These are phyloP conservation scores for Acanthochromis polyacanthus DNA, from an alignment of 2,113 vertebrate species.

Conservation along the genomic window DNA sequence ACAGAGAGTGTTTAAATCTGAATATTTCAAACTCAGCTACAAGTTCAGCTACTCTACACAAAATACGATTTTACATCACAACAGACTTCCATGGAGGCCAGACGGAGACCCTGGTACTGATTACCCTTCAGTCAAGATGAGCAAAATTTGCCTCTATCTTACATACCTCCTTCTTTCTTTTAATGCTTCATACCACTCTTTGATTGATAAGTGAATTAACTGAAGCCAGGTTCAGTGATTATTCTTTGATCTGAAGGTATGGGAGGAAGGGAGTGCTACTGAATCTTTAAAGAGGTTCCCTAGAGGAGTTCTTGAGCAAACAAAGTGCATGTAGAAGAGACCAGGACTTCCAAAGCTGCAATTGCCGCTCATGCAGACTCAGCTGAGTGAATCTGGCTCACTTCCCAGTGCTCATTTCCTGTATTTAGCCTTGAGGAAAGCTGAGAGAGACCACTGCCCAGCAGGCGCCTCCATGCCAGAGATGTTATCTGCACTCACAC, in stretches of 20 bases:
- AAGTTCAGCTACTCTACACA: background rate
- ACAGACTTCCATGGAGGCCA: background rate
- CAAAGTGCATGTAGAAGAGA: constrained; percentile 40
- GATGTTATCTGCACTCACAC: constrained; percentile 75
- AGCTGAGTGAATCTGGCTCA: constrained; percentile 66
- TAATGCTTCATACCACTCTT: constrained; percentile 5
- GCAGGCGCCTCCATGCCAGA: constrained; percentile 70
- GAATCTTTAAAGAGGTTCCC: constrained; percentile 54
- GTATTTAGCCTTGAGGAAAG: constrained; percentile 77
- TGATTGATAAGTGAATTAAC: constrained; percentile 19
- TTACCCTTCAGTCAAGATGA: constrained; percentile 10
- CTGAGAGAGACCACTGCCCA: constrained; percentile 69
- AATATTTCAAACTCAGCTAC: background rate
- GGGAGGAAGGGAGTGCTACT: constrained; percentile 46
- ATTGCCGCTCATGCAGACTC: constrained; percentile 58
- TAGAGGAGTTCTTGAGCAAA: constrained; percentile 51
- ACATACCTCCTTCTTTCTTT: background rate
- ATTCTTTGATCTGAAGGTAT: constrained; percentile 51
- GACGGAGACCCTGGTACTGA: background rate
- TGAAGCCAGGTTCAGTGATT: constrained; percentile 29
- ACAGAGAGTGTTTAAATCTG: background rate
- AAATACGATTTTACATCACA: background rate
- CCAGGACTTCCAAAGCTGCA: constrained; percentile 46
- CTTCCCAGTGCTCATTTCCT: constrained; percentile 73
- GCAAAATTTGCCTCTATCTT: background rate